Percentiles rank a stretch among this genome's conserved stretches.
Conservation (phyloP, 2,113 vertebrate species). For the Mesocricetus auratus region DNA sequence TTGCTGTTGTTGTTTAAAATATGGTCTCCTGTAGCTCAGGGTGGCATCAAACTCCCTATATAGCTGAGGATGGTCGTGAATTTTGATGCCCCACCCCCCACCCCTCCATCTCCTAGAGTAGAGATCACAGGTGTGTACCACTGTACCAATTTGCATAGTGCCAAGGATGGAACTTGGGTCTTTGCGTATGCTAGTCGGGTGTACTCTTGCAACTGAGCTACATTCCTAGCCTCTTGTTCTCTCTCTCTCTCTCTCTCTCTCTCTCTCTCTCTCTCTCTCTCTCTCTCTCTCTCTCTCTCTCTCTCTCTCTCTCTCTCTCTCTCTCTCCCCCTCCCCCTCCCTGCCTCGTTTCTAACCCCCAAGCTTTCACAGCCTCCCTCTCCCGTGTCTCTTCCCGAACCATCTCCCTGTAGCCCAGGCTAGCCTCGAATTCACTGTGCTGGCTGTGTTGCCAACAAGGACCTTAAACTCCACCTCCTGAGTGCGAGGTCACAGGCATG, state of each 20-base stretch:
- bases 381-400: background rate
- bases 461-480: background rate
- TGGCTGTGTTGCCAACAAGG: background rate
- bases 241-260: background rate
- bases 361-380: background rate
- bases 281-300: background rate
- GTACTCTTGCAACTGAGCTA: background rate
- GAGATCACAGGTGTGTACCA: background rate
- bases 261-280: background rate
- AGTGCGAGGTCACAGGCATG: background rate
- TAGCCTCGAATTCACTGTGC: background rate
- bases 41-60: background rate
- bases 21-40: background rate
- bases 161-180: background rate
- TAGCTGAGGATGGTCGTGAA: background rate
- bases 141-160: background rate
- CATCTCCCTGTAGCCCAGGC: background rate
- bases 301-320: background rate
- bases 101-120: too few species aligned
- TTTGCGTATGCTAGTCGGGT: background rate
- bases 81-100: background rate
- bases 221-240: background rate
- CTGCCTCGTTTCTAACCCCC: too few species aligned
- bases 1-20: background rate
- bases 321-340: rapidly evolving